Evolutionary conservation across 2,888 invertebrate species (phyloP).

Genomic region (Diploptera punctata): DNA sequence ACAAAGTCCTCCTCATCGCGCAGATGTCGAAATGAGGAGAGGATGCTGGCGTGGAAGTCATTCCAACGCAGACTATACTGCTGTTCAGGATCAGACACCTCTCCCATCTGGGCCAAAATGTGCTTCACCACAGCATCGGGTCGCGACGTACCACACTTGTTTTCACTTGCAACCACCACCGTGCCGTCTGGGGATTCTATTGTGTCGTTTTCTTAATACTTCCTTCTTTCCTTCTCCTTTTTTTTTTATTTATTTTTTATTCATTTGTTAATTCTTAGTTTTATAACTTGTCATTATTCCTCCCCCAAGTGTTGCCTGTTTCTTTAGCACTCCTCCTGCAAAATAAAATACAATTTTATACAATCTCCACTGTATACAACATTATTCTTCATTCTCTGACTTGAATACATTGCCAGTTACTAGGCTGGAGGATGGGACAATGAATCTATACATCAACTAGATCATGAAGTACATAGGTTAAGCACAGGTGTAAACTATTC

Average conservation of each 20-base stretch:
- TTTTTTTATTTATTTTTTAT: conserved; percentile 3
- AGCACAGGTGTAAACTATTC: too few relatives aligned
- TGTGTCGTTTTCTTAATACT: neutral
- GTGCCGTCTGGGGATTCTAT: neutral
- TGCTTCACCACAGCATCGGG: conserved; percentile 31
- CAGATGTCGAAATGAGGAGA: conserved; percentile 87
- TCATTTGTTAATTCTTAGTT: neutral
- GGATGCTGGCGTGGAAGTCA: conserved; percentile 91
- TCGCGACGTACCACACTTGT: conserved; percentile 21
- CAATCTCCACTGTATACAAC: too few relatives aligned
- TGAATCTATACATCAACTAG: too few relatives aligned
- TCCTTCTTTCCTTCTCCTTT: too few relatives aligned
- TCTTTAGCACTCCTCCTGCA: conserved; percentile 26
- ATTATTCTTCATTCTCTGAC: too few relatives aligned
- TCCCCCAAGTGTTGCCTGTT: conserved; percentile 16
- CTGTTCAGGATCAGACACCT: conserved; percentile 65
- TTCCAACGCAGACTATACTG: conserved; percentile 95
- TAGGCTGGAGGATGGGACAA: too few relatives aligned
- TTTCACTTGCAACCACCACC: neutral
- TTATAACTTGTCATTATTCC: conserved; percentile 27
- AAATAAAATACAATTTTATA: neutral
- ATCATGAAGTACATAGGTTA: too few relatives aligned
- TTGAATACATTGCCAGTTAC: too few relatives aligned
- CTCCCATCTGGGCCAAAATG: conserved; percentile 42
- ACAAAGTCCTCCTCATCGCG: conserved; percentile 92